These are phyloP conservation scores for Cranoglanis bouderius DNA, from an alignment of 2,113 vertebrate genomes.

Conservation along the genomic window DNA sequence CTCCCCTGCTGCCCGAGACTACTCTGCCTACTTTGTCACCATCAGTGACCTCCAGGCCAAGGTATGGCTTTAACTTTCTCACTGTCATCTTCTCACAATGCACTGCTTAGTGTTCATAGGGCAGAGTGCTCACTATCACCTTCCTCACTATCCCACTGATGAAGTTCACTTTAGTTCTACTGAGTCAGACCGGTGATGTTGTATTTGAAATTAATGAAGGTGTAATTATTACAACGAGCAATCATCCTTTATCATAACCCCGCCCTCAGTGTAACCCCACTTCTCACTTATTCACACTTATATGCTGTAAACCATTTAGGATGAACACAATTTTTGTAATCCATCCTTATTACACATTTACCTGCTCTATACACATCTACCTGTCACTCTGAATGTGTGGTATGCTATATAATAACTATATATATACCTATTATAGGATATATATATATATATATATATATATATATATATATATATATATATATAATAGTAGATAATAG, in stretches of 20 bases:
- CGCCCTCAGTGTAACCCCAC: background rate
- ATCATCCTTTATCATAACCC: background rate
- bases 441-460: no score
- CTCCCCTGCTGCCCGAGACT: conserved; percentile 10
- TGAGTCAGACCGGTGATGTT: background rate
- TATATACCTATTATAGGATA: no score
- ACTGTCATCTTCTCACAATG: background rate
- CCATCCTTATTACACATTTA: background rate
- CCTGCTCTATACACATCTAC: background rate
- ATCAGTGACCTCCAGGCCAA: conserved; percentile 49
- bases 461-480: background rate
- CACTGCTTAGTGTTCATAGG: background rate
- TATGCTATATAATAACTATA: background rate
- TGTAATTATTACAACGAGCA: background rate
- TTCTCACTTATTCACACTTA: no score
- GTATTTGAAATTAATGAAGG: background rate
- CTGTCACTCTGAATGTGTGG: background rate
- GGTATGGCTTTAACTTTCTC: conserved; percentile 16
- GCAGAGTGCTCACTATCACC: background rate
- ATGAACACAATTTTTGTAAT: background rate
- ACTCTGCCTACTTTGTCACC: conserved; percentile 17
- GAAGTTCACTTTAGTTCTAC: background rate
- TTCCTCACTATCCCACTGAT: background rate
- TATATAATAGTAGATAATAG: no score
- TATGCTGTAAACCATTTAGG: background rate